These are phyloP conservation scores for Epistrophe eligans DNA, from an alignment of 2,888 invertebrate genomes.

Conservation along the genomic window DNA sequence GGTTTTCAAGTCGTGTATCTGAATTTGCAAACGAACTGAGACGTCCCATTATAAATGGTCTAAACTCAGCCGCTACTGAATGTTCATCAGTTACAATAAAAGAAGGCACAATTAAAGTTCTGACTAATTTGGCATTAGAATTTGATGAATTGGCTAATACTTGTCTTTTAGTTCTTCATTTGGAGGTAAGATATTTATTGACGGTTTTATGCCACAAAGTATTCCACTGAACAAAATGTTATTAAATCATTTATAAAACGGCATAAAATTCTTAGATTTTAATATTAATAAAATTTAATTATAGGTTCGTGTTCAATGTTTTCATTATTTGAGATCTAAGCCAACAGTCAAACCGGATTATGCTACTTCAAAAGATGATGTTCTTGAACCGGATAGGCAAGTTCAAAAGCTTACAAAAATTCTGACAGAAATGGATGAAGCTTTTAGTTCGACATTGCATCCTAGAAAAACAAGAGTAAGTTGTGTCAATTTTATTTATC, in stretches of 20 bases:
- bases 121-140: slow-evolving; percentile 89
- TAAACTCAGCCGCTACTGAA: slow-evolving; percentile 79
- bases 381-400: slow-evolving; percentile 90
- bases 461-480: slow-evolving; percentile 90
- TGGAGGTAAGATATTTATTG: slow-evolving; percentile 88
- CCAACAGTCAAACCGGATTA: slow-evolving; percentile 80
- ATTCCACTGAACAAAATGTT: neutral
- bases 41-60: slow-evolving; percentile 84
- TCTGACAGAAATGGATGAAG: slow-evolving; percentile 90
- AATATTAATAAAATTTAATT: slow-evolving; percentile 77
- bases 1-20: slow-evolving; percentile 89
- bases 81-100: slow-evolving; percentile 84
- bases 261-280: neutral
- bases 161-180: slow-evolving; percentile 94
- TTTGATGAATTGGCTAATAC: slow-evolving; percentile 96
- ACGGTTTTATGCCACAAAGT: neutral
- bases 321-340: slow-evolving; percentile 92
- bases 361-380: slow-evolving; percentile 86
- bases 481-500: neutral
- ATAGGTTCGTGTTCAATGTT: slow-evolving; percentile 95
- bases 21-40: slow-evolving; percentile 86
- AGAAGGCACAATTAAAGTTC: slow-evolving; percentile 86
- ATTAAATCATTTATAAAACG: neutral
- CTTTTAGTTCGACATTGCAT: slow-evolving; percentile 90
- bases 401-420: slow-evolving; percentile 92